Evolutionary conservation across 2,113 vertebrate species (phyloP).

Genomic region (Elanoides forficatus): DNA sequence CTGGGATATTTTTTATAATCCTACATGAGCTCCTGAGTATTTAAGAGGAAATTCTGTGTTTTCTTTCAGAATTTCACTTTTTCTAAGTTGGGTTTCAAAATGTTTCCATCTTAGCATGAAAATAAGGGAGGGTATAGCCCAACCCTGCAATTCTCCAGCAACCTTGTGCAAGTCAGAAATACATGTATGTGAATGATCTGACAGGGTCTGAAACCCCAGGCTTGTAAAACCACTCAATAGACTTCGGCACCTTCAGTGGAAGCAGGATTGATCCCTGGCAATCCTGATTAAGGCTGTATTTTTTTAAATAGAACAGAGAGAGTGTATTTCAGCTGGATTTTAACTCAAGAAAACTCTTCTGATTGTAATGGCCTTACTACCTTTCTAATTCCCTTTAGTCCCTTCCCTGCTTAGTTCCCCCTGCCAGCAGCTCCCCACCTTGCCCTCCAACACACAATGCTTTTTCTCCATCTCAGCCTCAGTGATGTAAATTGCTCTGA

Average conservation of each 20-base stretch:
- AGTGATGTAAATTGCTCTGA: not conserved
- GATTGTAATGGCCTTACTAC: not conserved
- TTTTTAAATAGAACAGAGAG: not conserved
- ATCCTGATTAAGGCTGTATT: not conserved
- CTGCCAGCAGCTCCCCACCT: not conserved
- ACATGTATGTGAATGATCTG: not conserved
- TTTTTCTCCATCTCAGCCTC: not conserved
- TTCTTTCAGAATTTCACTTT: not conserved
- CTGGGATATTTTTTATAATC: not conserved
- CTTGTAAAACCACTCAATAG: not conserved
- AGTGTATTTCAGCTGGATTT: slow-evolving; percentile 10
- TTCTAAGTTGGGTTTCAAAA: not conserved
- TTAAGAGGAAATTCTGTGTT: not conserved
- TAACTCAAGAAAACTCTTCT: not conserved
- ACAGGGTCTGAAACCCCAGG: not conserved
- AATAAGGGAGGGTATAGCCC: not conserved
- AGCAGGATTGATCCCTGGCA: not conserved
- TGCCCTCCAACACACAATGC: not conserved
- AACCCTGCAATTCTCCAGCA: not conserved
- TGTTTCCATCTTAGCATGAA: not conserved
- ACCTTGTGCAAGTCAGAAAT: not conserved
- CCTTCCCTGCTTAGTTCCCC: not conserved
- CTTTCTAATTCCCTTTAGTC: not conserved
- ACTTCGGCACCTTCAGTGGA: not conserved
- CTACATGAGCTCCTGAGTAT: not conserved